Conservation (phyloP, 1,140 invertebrate species). For the Centruroides vittatus region DNA sequence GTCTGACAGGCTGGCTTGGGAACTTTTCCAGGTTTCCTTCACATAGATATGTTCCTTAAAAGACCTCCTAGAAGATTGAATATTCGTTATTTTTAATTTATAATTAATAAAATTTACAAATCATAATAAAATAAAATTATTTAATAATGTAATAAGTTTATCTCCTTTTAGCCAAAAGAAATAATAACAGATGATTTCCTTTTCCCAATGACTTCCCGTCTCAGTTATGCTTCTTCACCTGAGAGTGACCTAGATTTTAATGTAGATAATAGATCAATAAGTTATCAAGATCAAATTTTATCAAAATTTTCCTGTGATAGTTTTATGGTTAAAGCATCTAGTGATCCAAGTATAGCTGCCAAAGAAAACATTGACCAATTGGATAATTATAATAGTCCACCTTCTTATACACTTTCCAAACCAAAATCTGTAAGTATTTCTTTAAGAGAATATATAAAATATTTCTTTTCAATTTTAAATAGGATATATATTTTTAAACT, state of each 20-base stretch:
- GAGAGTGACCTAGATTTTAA: constrained; percentile 85
- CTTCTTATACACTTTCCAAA: background rate
- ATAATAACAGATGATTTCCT: constrained; percentile 66
- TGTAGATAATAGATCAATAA: constrained; percentile 30
- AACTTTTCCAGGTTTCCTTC: no score
- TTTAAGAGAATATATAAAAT: no score
- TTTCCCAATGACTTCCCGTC: constrained; percentile 90
- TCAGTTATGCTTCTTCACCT: constrained; percentile 88
- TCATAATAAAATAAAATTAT: no score
- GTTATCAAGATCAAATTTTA: constrained; percentile 29
- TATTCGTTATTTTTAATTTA: no score
- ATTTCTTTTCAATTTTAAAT: no score
- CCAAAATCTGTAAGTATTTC: no score
- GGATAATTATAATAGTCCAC: constrained; percentile 3
- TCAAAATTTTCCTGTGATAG: constrained; percentile 28
- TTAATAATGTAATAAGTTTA: no score
- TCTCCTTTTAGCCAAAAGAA: constrained; percentile 28
- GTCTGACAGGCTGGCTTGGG: no score
- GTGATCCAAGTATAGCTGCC: constrained; percentile 69
- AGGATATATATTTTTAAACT: no score
- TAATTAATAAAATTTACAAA: no score
- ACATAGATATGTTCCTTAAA: no score
- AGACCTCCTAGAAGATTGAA: no score
- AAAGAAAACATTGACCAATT: constrained; percentile 34
- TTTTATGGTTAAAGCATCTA: constrained; percentile 61